Percentiles rank a stretch among this genome's conserved stretches.
Evolutionary conservation across 1,140 invertebrate genomes (phyloP).

Genomic region (Leguminivora glycinivorella): DNA sequence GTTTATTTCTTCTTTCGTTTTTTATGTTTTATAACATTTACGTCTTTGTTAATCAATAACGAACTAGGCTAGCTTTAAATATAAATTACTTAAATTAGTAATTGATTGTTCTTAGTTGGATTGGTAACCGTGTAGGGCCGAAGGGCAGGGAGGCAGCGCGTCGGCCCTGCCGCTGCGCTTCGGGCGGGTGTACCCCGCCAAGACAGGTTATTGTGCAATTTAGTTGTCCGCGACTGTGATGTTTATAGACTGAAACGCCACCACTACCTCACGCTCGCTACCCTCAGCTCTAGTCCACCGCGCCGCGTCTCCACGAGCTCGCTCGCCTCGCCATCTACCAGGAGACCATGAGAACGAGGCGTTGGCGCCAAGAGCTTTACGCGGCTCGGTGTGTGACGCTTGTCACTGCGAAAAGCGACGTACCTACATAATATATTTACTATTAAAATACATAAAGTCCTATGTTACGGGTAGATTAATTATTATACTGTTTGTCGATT

Average conservation of each 20-base stretch:
- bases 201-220: constrained; percentile 76
- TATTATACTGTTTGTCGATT: constrained; percentile 59
- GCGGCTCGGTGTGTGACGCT: constrained; percentile 53
- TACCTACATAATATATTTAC: constrained; percentile 49
- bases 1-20: constrained; percentile 69
- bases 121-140: constrained; percentile 57
- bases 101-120: constrained; percentile 51
- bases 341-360: constrained; percentile 23
- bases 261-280: constrained; percentile 77
- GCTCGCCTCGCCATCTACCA: neutral
- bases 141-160: constrained; percentile 49
- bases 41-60: constrained; percentile 72
- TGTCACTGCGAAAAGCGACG: constrained; percentile 60
- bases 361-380: neutral
- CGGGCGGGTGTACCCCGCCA: constrained; percentile 56
- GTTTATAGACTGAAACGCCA: constrained; percentile 78
- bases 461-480: constrained; percentile 61
- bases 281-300: constrained; percentile 71
- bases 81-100: constrained; percentile 51
- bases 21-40: constrained; percentile 75
- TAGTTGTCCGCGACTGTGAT: constrained; percentile 77
- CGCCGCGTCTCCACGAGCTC: constrained; percentile 47
- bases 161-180: constrained; percentile 49
- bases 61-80: constrained; percentile 73
- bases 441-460: constrained; percentile 39